Percentiles rank a stretch among this genome's conserved stretches.
These are phyloP conservation scores for Aeoliscus strigatus DNA, from an alignment of 2,797 vertebrate species.

Conservation along the genomic window DNA sequence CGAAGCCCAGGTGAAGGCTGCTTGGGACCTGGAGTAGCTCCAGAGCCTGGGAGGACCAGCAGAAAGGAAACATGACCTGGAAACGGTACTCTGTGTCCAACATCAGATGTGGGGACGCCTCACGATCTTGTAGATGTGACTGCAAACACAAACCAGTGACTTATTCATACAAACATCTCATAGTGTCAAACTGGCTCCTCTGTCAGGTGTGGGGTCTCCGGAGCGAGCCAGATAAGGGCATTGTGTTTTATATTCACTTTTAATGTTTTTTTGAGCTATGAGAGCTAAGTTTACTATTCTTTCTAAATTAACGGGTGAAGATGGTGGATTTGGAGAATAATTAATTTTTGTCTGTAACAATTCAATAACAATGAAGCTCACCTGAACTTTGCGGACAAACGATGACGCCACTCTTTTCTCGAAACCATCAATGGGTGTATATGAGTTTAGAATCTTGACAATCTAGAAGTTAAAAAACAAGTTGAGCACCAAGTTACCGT, in stretches of 20 bases:
- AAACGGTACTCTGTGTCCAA: constrained; percentile 88
- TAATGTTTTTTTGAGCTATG: no score
- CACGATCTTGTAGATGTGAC: constrained; percentile 82
- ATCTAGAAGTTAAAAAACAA: constrained; percentile 78
- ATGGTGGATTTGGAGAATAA: no score
- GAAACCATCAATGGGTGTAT: constrained; percentile 97
- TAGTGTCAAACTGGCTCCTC: no score
- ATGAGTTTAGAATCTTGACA: constrained; percentile 96
- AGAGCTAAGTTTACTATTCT: no score
- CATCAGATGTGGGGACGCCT: constrained; percentile 85
- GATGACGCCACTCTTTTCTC: constrained; percentile 93
- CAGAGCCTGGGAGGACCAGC: constrained; percentile 83
- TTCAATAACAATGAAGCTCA: constrained; percentile 41
- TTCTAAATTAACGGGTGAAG: no score
- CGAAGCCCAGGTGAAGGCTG: constrained; percentile 89
- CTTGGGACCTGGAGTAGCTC: constrained; percentile 89
- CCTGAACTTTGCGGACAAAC: constrained; percentile 97
- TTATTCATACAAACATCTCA: no score
- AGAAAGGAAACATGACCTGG: constrained; percentile 95
- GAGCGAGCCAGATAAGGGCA: no score
- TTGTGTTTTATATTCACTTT: no score
- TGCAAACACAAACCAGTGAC: constrained; percentile 64
- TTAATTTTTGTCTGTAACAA: no score
- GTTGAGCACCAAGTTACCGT: no score
- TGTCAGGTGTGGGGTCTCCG: no score